A percentile compares a stretch with the other conserved stretches of the same genome.
phyloP scores from a whole-genome alignment of 2,888 invertebrate genomes.

The Sarcophaga rosellei region DNA sequence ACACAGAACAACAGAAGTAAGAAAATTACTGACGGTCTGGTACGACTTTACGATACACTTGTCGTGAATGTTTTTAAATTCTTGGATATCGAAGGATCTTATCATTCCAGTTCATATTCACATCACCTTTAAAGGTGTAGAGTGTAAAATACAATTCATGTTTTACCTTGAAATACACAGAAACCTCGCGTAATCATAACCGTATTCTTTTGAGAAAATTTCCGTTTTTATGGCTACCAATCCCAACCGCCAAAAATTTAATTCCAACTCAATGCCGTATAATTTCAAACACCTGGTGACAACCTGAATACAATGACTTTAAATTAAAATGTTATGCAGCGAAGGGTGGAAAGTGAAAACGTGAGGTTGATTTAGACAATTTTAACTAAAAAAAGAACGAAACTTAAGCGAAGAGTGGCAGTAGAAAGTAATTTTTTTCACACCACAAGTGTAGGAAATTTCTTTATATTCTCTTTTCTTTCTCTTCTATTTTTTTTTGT shows the following conservation, averaged over 20 bases:
- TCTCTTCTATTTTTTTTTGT: slow-evolving; percentile 18
- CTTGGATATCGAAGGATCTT: neutral
- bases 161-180: neutral
- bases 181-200: neutral
- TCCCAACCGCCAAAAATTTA: slow-evolving; percentile 30
- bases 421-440: neutral
- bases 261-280: slow-evolving; percentile 37
- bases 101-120: no score
- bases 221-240: slow-evolving; percentile 13
- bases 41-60: no score
- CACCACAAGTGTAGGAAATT: slow-evolving; percentile 58
- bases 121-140: no score
- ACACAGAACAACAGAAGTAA: no score
- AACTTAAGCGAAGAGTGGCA: neutral
- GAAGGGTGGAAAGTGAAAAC: neutral
- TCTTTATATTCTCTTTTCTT: slow-evolving; percentile 42
- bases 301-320: slow-evolving; percentile 15
- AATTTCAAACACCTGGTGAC: slow-evolving; percentile 61
- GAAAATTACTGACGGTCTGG: no score
- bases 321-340: slow-evolving; percentile 8
- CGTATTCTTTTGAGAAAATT: neutral
- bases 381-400: slow-evolving; percentile 2
- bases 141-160: neutral
- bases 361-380: slow-evolving; percentile 36
- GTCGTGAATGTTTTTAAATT: neutral